phyloP scores from a whole-genome alignment of 1,140 invertebrate species.

The Drosophila athabasca region DNA sequence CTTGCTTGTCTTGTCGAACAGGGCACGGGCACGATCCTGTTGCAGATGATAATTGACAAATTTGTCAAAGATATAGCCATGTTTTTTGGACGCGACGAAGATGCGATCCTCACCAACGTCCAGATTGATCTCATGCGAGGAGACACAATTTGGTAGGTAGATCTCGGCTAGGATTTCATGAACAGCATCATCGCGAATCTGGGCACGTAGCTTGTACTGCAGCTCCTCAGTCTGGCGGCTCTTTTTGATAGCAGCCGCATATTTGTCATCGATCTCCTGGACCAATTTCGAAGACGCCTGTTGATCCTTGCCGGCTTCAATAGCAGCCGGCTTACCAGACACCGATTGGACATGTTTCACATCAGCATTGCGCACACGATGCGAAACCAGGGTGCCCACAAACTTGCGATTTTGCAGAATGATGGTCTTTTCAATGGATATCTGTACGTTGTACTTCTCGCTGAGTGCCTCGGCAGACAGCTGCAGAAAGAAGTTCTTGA shows the following conservation, averaged over 20 bases:
- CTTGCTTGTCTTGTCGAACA: slow-evolving; percentile 85
- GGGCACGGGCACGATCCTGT: slow-evolving; percentile 85
- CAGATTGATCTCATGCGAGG: slow-evolving; percentile 86
- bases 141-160: slow-evolving; percentile 84
- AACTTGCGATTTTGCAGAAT: slow-evolving; percentile 86
- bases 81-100: slow-evolving; percentile 86
- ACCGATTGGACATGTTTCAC: slow-evolving; percentile 74
- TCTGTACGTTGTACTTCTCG: slow-evolving; percentile 89
- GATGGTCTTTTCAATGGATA: slow-evolving; percentile 86
- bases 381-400: slow-evolving; percentile 89
- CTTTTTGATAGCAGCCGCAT: slow-evolving; percentile 34
- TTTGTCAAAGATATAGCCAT: slow-evolving; percentile 87
- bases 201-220: slow-evolving; percentile 83
- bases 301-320: background rate
- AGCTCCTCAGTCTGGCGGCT: slow-evolving; percentile 46
- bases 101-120: slow-evolving; percentile 90
- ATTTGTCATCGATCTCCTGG: slow-evolving; percentile 79
- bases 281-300: slow-evolving; percentile 35
- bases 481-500: slow-evolving; percentile 90
- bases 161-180: slow-evolving; percentile 84
- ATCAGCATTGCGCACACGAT: slow-evolving; percentile 89
- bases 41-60: slow-evolving; percentile 87
- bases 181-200: slow-evolving; percentile 68
- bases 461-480: slow-evolving; percentile 90
- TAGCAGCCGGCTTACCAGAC: slow-evolving; percentile 62